phyloP scores from a whole-genome alignment of 2,113 vertebrate species.

The Pygoscelis adeliae region DNA sequence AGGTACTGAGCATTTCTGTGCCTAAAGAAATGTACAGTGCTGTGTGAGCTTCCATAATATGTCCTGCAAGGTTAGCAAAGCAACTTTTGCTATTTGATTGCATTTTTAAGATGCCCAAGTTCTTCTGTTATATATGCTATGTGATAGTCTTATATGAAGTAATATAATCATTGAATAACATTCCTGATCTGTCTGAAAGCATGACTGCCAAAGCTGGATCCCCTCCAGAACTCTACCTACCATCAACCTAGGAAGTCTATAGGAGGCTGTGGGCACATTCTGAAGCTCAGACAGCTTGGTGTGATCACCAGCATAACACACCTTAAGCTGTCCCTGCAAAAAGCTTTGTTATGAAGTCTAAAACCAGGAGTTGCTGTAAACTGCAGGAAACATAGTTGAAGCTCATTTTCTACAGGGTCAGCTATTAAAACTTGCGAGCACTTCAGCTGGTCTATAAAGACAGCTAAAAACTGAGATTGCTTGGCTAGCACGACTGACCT shows the following conservation, averaged over 20 bases:
- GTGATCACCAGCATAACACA: not conserved
- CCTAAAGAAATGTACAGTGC: not conserved
- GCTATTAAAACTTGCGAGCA: not conserved
- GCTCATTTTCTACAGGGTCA: not conserved
- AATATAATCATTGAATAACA: not conserved
- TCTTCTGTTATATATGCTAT: not conserved
- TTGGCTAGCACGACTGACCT: not conserved
- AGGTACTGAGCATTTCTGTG: not conserved
- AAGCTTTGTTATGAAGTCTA: not conserved
- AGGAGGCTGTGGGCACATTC: not conserved
- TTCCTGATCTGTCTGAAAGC: not conserved
- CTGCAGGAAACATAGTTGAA: not conserved
- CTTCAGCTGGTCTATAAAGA: not conserved
- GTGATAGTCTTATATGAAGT: not conserved
- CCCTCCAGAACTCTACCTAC: not conserved
- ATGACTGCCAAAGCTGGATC: not conserved
- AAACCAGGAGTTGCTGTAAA: not conserved
- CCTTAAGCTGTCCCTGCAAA: not conserved
- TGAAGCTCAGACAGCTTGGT: not conserved
- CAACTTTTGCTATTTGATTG: not conserved
- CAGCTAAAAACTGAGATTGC: not conserved
- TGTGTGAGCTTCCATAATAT: not conserved
- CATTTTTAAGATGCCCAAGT: not conserved
- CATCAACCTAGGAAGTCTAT: not conserved
- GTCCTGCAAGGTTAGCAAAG: not conserved